These are phyloP conservation scores for Anguilla pacifica DNA, from an alignment of 2,797 vertebrate species.

Conservation along the genomic window DNA sequence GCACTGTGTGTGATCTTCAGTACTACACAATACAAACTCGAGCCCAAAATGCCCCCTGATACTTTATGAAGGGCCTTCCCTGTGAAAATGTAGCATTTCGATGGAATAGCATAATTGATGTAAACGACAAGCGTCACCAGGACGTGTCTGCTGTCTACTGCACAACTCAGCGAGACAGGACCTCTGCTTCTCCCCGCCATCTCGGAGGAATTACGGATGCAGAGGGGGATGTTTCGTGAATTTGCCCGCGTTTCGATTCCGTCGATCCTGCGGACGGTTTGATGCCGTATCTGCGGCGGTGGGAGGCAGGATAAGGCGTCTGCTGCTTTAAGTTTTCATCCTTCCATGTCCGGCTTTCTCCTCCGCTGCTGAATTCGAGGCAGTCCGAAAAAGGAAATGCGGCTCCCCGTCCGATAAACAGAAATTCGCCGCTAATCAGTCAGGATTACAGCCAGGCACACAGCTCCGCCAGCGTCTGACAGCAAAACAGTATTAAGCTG, in stretches of 20 bases:
- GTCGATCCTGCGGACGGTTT: not conserved
- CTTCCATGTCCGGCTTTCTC: not conserved
- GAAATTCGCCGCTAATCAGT: slow-evolving; percentile 10
- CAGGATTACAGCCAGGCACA: slow-evolving; percentile 8
- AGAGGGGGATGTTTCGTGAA: not conserved
- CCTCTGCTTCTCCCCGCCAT: not conserved
- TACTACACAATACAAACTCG: not conserved
- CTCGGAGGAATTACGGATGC: not conserved
- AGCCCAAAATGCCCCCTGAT: not conserved
- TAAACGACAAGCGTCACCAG: not conserved
- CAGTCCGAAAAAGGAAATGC: not conserved
- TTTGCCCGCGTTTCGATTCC: not conserved
- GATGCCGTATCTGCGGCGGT: not conserved
- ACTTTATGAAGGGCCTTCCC: not conserved
- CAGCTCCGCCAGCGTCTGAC: not conserved
- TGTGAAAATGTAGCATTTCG: not conserved
- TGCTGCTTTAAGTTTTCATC: not conserved
- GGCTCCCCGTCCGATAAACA: not conserved
- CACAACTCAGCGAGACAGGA: not conserved
- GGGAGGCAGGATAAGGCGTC: not conserved
- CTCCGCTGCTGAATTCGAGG: not conserved
- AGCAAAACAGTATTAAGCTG: slow-evolving; percentile 10
- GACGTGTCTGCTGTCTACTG: not conserved
- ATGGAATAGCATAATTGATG: not conserved
- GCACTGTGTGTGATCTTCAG: not conserved